phyloP scores from a whole-genome alignment of 1,140 invertebrate species.

The Zaprionus lachaisei region DNA sequence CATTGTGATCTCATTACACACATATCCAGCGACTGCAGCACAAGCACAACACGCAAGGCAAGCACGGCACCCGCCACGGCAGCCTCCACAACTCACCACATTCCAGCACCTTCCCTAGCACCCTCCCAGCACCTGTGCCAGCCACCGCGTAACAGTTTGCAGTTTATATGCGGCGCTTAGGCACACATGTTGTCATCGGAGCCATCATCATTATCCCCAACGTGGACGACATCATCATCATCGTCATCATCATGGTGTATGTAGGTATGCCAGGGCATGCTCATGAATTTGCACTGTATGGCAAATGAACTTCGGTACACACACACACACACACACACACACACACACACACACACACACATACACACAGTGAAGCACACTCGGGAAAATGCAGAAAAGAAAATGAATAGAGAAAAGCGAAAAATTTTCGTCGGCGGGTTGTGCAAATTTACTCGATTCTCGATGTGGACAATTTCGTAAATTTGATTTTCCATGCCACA shows the following conservation, averaged over 20 bases:
- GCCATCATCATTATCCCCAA: slow-evolving; percentile 47
- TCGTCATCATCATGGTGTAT: slow-evolving; percentile 17
- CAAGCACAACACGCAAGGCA: neutral
- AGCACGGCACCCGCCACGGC: neutral
- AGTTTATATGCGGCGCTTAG: slow-evolving; percentile 65
- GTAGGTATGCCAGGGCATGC: slow-evolving; percentile 50
- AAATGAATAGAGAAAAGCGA: neutral
- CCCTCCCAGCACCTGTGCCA: slow-evolving; percentile 27
- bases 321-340: slow-evolving; percentile 3
- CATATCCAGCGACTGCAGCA: neutral
- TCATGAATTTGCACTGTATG: slow-evolving; percentile 71
- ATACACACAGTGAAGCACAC: neutral
- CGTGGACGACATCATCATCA: slow-evolving; percentile 38
- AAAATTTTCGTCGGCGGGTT: slow-evolving; percentile 14
- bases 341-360: neutral
- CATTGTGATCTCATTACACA: slow-evolving; percentile 3
- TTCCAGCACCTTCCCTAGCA: neutral
- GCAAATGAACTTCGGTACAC: slow-evolving; percentile 58
- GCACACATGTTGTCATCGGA: slow-evolving; percentile 71
- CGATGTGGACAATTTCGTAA: slow-evolving; percentile 58
- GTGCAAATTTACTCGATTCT: slow-evolving; percentile 63
- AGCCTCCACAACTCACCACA: neutral
- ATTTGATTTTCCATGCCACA: slow-evolving; percentile 50
- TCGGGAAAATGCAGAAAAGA: slow-evolving; percentile 1
- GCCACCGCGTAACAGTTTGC: slow-evolving; percentile 39